Evolutionary conservation across 2,888 invertebrate genomes (phyloP).

Genomic region (Caenorhabditis sp.): DNA sequence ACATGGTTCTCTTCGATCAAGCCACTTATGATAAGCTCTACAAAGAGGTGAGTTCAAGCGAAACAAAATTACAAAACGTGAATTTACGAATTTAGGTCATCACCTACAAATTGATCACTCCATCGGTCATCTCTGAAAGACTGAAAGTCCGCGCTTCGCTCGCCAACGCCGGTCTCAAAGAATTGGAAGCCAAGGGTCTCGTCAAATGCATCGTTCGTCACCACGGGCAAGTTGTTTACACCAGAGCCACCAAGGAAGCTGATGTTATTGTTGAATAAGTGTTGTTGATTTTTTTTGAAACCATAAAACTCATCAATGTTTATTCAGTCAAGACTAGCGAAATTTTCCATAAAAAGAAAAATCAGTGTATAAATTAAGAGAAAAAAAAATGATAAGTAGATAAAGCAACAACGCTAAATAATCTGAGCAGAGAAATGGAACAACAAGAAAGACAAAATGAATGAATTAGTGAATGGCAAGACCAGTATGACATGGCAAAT

Average conservation of each 20-base stretch:
- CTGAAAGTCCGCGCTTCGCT: constrained; percentile 96
- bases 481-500: constrained; percentile 43
- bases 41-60: constrained; percentile 79
- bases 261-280: constrained; percentile 64
- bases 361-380: not conserved
- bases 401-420: constrained; percentile 1
- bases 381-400: not conserved
- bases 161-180: constrained; percentile 90
- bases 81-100: constrained; percentile 42
- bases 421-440: not conserved
- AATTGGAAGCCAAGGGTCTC: constrained; percentile 76
- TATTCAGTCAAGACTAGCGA: constrained; percentile 29
- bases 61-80: not conserved
- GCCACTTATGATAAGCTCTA: constrained; percentile 95
- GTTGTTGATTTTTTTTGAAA: constrained; percentile 27
- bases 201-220: constrained; percentile 70
- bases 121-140: constrained; percentile 97
- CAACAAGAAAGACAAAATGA: constrained; percentile 3
- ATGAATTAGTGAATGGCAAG: not conserved
- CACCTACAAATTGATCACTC: constrained; percentile 96
- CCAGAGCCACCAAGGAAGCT: constrained; percentile 70
- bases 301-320: not conserved
- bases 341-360: not conserved
- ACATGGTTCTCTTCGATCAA: constrained; percentile 96
- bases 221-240: constrained; percentile 67